phyloP scores from a whole-genome alignment of 2,113 vertebrate species.

The Herpetotheres cachinnans region DNA sequence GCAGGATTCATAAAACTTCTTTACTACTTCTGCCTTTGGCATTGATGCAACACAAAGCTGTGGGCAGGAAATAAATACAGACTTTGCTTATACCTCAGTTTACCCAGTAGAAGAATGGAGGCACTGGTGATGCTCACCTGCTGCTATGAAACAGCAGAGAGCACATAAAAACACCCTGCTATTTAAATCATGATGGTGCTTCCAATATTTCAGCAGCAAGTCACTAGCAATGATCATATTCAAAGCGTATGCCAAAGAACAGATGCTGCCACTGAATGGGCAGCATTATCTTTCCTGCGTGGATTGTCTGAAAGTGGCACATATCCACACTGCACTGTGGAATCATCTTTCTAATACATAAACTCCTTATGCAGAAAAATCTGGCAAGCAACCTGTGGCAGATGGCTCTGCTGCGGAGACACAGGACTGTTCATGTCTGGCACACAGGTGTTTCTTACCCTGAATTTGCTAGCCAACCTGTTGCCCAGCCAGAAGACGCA shows the following conservation, averaged over 20 bases:
- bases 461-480: constrained; percentile 17
- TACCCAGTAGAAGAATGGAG: neutral
- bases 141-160: neutral
- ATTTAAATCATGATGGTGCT: neutral
- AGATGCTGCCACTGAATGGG: constrained; percentile 54
- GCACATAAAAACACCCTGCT: neutral
- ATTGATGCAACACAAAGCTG: neutral
- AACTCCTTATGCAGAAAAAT: constrained; percentile 50
- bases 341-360: constrained; percentile 39
- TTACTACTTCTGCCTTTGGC: neutral
- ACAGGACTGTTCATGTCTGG: constrained; percentile 10
- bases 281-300: constrained; percentile 43
- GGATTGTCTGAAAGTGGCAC: constrained; percentile 55
- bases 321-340: neutral
- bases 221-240: neutral
- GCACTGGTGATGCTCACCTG: neutral
- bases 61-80: neutral
- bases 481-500: neutral
- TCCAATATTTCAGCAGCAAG: constrained; percentile 18
- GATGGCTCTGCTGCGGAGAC: neutral
- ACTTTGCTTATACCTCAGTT: neutral
- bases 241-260: neutral
- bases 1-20: neutral
- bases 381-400: constrained; percentile 52
- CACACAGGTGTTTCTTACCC: constrained; percentile 23